Evolutionary conservation across 2,797 vertebrate species (phyloP).

Genomic region (Clarias platycephalus): DNA sequence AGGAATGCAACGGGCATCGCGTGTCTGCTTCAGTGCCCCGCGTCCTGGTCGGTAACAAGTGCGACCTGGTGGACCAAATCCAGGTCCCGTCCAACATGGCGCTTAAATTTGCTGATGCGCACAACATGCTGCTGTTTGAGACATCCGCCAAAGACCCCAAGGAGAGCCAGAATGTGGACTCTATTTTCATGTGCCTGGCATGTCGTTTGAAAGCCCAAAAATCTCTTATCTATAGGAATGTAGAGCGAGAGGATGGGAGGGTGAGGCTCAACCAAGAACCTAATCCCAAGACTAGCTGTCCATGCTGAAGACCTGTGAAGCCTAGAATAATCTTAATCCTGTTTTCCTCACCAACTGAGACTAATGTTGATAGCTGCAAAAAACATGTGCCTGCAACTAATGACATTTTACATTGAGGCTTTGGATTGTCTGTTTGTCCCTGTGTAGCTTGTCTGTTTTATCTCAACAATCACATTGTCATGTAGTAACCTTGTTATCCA

Average conservation of each 20-base stretch:
- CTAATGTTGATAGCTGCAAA: conserved; percentile 45
- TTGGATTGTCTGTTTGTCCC: conserved; percentile 25
- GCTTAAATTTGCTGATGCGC: conserved; percentile 90
- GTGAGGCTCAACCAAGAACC: conserved; percentile 78
- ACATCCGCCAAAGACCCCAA: conserved; percentile 97
- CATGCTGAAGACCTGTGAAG: conserved; percentile 78
- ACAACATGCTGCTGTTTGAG: conserved; percentile 98
- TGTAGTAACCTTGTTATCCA: neutral
- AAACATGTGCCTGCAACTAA: conserved; percentile 55
- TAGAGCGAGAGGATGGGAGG: conserved; percentile 84
- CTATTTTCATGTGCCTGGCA: conserved; percentile 96
- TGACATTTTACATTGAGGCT: conserved; percentile 30
- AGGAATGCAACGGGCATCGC: conserved; percentile 92
- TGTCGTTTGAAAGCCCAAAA: conserved; percentile 94
- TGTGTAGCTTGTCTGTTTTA: conserved; percentile 15
- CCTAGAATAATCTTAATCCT: neutral
- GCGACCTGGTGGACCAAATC: conserved; percentile 91
- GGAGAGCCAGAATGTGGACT: conserved; percentile 94
- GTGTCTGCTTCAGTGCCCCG: conserved; percentile 84
- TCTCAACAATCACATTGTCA: neutral
- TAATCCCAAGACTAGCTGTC: conserved; percentile 80
- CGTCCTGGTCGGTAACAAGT: conserved; percentile 94
- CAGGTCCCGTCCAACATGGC: conserved; percentile 93
- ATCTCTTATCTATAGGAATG: conserved; percentile 86
- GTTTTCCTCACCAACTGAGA: conserved; percentile 22